Evolutionary conservation across 2,113 vertebrate species (phyloP).

Genomic region (Heloderma charlesbogerti): DNA sequence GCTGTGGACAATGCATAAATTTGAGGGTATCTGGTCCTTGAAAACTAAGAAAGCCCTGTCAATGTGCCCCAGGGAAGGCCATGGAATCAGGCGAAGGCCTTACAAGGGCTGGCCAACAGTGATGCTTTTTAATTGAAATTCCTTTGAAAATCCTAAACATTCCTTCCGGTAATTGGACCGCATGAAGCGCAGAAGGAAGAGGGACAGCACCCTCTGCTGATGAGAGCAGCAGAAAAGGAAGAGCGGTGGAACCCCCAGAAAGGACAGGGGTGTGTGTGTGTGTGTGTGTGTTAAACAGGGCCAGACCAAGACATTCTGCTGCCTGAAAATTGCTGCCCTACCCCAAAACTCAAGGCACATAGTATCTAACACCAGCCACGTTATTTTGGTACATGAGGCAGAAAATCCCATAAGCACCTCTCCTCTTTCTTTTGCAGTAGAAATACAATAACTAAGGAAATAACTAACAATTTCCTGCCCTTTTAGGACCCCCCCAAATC

Average conservation of each 20-base stretch:
- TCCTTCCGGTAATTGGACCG: not conserved
- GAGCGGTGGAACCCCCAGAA: not conserved
- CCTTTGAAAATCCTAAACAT: not conserved
- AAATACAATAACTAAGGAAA: no score
- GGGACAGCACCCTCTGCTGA: slow-evolving; percentile 13
- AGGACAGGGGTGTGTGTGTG: not conserved
- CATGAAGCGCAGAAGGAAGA: not conserved
- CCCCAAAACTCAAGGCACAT: no score
- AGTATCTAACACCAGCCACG: no score
- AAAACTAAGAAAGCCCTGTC: not conserved
- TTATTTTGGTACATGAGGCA: no score
- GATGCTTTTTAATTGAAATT: not conserved
- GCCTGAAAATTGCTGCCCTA: no score
- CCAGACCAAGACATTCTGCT: no score
- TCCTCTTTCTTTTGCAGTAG: no score
- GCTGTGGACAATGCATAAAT: not conserved
- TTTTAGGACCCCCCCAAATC: no score
- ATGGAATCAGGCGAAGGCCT: not conserved
- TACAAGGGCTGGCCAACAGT: not conserved
- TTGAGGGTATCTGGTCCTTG: not conserved
- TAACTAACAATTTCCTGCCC: no score
- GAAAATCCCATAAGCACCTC: no score
- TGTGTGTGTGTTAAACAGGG: not conserved
- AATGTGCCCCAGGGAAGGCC: not conserved
- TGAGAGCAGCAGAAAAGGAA: not conserved